These are phyloP conservation scores for Parazoanthus darwini DNA, from an alignment of 92 coral and sea anemone species.

Conservation along the genomic window DNA sequence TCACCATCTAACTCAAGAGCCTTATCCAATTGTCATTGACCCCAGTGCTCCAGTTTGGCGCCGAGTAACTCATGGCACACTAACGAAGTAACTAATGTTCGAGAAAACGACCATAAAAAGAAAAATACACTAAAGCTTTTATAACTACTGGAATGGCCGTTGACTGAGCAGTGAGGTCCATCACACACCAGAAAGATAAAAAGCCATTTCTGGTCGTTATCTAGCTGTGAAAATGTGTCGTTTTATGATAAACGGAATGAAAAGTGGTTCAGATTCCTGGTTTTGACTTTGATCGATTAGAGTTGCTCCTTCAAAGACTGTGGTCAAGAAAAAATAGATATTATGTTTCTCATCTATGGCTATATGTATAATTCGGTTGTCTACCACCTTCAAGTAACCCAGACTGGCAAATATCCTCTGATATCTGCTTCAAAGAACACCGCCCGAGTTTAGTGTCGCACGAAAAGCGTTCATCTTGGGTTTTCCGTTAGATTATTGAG, in stretches of 20 bases:
- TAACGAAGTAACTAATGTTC: not conserved
- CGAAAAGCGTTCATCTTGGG: conserved; percentile 22
- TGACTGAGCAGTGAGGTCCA: not conserved
- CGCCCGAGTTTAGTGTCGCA: conserved; percentile 28
- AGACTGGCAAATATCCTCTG: conserved; percentile 28
- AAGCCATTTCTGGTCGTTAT: conserved; percentile 33
- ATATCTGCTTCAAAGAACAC: conserved; percentile 45
- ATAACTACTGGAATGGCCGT: not conserved
- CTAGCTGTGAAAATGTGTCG: conserved; percentile 40
- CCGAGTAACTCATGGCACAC: not conserved
- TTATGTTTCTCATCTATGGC: conserved; percentile 34
- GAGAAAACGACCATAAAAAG: not conserved
- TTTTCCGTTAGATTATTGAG: conserved; percentile 3
- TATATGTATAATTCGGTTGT: conserved; percentile 36
- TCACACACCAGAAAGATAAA: conserved; percentile 28
- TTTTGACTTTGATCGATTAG: conserved; percentile 48
- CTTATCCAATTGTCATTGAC: conserved; percentile 40
- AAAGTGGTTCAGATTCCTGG: conserved; percentile 42
- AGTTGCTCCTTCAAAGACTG: conserved; percentile 43
- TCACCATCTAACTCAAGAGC: conserved; percentile 11
- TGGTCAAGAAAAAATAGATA: conserved; percentile 37
- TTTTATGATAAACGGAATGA: conserved; percentile 45
- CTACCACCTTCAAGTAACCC: conserved; percentile 45
- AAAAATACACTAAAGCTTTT: not conserved
- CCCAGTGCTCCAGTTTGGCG: not conserved